Evolutionary conservation across 2,113 vertebrate species (phyloP).

Genomic region (Nesospiza acunhae): DNA sequence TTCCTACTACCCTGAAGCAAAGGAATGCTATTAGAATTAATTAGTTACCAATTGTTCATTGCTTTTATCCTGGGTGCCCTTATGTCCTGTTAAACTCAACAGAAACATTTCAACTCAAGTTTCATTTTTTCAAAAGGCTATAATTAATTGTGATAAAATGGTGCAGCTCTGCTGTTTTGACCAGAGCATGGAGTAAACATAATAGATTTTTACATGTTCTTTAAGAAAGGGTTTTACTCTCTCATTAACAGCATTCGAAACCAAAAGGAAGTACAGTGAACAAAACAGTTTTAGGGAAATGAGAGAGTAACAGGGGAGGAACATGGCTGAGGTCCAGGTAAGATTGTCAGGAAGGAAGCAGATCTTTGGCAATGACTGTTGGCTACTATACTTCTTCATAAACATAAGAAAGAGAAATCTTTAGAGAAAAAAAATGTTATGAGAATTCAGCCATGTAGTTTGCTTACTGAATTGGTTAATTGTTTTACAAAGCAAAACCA

Average conservation of each 20-base stretch:
- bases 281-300: not conserved
- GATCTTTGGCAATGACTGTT: not conserved
- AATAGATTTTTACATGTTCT: not conserved
- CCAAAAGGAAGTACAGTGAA: not conserved
- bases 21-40: not conserved
- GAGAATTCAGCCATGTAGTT: not conserved
- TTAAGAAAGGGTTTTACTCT: not conserved
- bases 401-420: not conserved
- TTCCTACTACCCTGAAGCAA: not conserved
- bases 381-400: not conserved
- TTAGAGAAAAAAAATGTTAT: not conserved
- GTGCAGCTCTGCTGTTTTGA: not conserved
- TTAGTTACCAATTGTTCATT: not conserved
- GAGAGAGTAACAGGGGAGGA: not conserved
- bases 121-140: constrained; percentile 8
- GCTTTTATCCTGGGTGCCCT: not conserved
- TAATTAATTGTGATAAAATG: constrained; percentile 22
- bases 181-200: not conserved
- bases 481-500: not conserved
- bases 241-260: not conserved
- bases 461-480: not conserved
- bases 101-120: not conserved
- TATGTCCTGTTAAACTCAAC: not conserved
- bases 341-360: not conserved
- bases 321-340: not conserved